phyloP scores from a whole-genome alignment of 1,140 invertebrate species.

The Drosophila lacertosa region DNA sequence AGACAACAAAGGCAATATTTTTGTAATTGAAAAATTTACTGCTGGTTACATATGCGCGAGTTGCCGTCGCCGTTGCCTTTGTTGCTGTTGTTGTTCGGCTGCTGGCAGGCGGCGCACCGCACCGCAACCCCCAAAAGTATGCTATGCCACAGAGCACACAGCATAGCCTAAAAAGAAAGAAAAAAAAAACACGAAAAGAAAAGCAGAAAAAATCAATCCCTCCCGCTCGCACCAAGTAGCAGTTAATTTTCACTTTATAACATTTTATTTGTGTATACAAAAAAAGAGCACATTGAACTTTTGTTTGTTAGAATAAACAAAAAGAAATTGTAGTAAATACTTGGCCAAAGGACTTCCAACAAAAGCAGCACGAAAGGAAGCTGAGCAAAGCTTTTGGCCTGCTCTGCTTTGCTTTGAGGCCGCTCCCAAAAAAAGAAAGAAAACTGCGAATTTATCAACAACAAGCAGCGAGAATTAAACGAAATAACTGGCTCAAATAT shows the following conservation, averaged over 20 bases:
- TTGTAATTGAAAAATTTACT: conserved; percentile 64
- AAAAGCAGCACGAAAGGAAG: conserved; percentile 7
- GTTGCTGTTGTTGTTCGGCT: conserved; percentile 19
- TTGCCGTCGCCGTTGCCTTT: conserved; percentile 31
- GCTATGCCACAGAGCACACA: conserved; percentile 38
- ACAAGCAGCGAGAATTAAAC: conserved; percentile 2
- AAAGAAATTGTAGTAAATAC: conserved; percentile 22
- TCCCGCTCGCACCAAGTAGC: conserved; percentile 27
- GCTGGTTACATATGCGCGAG: conserved; percentile 63
- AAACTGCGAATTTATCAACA: conserved; percentile 28
- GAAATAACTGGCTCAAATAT: conserved; percentile 13
- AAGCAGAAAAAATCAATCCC: conserved; percentile 65
- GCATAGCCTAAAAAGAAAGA: conserved; percentile 32
- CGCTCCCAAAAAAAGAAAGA: conserved; percentile 36
- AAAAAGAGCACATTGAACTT: not conserved
- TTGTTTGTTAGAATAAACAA: not conserved
- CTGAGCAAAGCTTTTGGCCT: conserved; percentile 28
- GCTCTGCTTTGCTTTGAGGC: conserved; percentile 25
- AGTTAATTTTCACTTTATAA: conserved; percentile 34
- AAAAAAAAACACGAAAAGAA: conserved; percentile 9
- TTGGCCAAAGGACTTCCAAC: conserved; percentile 30
- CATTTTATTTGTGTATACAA: conserved; percentile 23
- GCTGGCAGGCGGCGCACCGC: conserved; percentile 27
- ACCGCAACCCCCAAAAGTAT: conserved; percentile 60
- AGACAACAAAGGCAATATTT: conserved; percentile 51